Conservation (phyloP, 2,888 invertebrate species). For the Drosophila fungiperda region DNA sequence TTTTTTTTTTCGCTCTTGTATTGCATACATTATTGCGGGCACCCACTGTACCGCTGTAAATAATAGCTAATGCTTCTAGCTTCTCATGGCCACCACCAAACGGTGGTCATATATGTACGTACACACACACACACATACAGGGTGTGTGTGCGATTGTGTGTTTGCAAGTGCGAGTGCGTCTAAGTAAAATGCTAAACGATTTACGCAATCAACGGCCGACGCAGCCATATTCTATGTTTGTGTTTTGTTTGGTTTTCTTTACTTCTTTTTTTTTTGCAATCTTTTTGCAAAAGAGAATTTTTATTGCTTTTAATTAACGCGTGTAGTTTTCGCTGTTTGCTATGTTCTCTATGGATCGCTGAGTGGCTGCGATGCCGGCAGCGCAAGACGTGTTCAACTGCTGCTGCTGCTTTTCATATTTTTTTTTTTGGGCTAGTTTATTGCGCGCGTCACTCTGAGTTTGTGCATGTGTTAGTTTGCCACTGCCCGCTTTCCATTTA, state of each 20-base stretch:
- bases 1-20: constrained; percentile 20
- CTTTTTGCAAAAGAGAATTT: constrained; percentile 17
- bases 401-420: constrained; percentile 13
- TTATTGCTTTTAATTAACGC: constrained; percentile 68
- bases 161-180: constrained; percentile 13
- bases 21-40: constrained; percentile 63
- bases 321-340: constrained; percentile 59
- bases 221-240: constrained; percentile 34
- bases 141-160: not conserved
- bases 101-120: not conserved
- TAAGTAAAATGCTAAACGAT: constrained; percentile 52
- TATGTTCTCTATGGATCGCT: constrained; percentile 49
- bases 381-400: constrained; percentile 46
- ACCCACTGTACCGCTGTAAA: constrained; percentile 14
- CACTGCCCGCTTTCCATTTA: not conserved
- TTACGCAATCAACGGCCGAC: constrained; percentile 56
- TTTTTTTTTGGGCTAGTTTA: constrained; percentile 21
- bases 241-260: constrained; percentile 16
- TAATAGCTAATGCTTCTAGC: constrained; percentile 16
- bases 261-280: constrained; percentile 20
- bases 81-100: not conserved
- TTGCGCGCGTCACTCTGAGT: constrained; percentile 23
- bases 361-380: constrained; percentile 35
- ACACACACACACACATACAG: not conserved
- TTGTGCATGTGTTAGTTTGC: not conserved